Evolutionary conservation across 2,797 vertebrate genomes (phyloP), one percentile per base, ranked within the genome.

Genomic region (Cossypha heuglini): DNA sequence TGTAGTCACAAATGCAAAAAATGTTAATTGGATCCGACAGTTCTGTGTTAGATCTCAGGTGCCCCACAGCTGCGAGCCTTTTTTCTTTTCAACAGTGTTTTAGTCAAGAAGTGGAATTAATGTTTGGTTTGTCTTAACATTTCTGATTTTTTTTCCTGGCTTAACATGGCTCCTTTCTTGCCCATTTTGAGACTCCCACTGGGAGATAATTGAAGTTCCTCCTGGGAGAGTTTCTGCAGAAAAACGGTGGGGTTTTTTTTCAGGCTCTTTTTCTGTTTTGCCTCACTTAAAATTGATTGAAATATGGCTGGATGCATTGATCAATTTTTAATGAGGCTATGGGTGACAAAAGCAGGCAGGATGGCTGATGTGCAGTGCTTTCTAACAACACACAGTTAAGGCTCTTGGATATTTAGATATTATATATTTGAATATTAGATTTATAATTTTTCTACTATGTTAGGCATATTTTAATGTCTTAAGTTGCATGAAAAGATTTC

Each of bases 41-140:
- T 22, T 86, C 43, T 84, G 42, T 75, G 91, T 78, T 93, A 72
- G 82, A 83, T 93, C 90, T 96, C 87, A 94, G 81, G 67, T 93
- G 79, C 73, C 85, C 43, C 48, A 45, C 78, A 92, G 81, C 92
- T 90, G 40, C 28, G 42, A 86, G 64, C 31, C 59, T 88, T 96
- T 76, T 92, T 90, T 68, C 64, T 91, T 93, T 96, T 96, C 96
- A 94, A 62, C 85, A 94, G 68, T 72, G 69, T 88, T 96, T 90
- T 68, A 81, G 69, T 88, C 62, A 91, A 96, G 75, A 83, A 91
- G 48, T 62, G 68, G 78, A 95, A 91, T 83, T 93, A 83, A 87
- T 87, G 31, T n/a, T 89, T 78, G 49, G 33, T 91, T 96, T 89
- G 52, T 64, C 68, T 64, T 75, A 92, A 88, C 6, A n/a, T 91